These are phyloP conservation scores for Hydrolagus colliei DNA, from an alignment of 2,797 vertebrate species.

Conservation along the genomic window DNA sequence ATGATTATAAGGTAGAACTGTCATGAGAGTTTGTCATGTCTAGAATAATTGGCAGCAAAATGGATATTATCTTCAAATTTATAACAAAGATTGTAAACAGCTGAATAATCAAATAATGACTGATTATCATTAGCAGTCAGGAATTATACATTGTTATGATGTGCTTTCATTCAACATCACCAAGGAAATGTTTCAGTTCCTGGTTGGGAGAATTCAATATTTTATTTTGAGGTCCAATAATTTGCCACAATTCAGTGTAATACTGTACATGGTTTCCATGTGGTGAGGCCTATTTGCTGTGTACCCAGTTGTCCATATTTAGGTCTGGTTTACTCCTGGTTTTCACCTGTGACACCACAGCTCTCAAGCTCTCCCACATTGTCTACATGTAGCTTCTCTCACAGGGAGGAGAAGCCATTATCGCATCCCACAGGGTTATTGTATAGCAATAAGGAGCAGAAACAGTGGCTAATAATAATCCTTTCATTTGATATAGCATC, in stretches of 20 bases:
- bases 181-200: slow-evolving; percentile 27
- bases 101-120: slow-evolving; percentile 29
- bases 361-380: too few relatives aligned
- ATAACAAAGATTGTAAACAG: slow-evolving; percentile 32
- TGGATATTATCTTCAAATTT: slow-evolving; percentile 33
- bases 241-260: slow-evolving; percentile 13
- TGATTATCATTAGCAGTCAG: slow-evolving; percentile 24
- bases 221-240: slow-evolving; percentile 19
- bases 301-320: slow-evolving; percentile 4
- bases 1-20: slow-evolving; percentile 18
- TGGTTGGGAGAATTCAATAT: slow-evolving; percentile 11
- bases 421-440: too few relatives aligned
- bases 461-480: too few relatives aligned
- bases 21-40: slow-evolving; percentile 27
- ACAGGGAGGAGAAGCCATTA: too few relatives aligned
- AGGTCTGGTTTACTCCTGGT: not conserved
- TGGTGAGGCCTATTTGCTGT: not conserved
- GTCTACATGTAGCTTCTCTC: too few relatives aligned
- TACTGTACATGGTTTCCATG: not conserved
- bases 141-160: slow-evolving; percentile 31
- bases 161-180: slow-evolving; percentile 29
- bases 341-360: too few relatives aligned
- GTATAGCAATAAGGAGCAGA: too few relatives aligned
- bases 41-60: slow-evolving; percentile 31
- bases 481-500: too few relatives aligned